Base-by-base conservation (phyloP, 2,888 invertebrate genomes). In the Drosophila limbata region DNA sequence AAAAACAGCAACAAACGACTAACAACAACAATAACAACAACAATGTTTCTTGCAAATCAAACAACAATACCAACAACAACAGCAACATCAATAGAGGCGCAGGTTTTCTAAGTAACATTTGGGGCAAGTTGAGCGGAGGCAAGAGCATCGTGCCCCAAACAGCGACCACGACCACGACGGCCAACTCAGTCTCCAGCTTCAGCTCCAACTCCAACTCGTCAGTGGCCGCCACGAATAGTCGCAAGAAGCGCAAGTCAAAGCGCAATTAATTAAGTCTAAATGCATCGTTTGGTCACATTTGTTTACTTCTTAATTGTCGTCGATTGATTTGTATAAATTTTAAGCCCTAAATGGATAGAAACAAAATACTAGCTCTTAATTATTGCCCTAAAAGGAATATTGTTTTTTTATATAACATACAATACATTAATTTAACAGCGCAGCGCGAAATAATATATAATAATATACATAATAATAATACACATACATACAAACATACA, bases 191-290 rank as follows among this genome's bases (percentile, higher is more conserved):
- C 47, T 50, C 79, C 47, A 45, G 40, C 50, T 50, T n/a, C 11
- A 25, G 40, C 50, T 50, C 19, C 11, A 25, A 39, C n/a, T 35
- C 33, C 42, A 56, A 15, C n/a, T 48, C 52, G 53, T 51, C 74
- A 44, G 10, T 69, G 55, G 50, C 59, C 55, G 62, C 55, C 56
- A 57, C 33, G 61, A 83, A 51, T 50, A 90, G 84, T 82, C 91
- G 91, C 64, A 91, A 89, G 73, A 91, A 90, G 72, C 89, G 91
- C 73, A 91, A 90, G 80, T 81, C 86, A 4, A 91, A 90, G 67
- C 90, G 88, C 52, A 89, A 85, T 68, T 77, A 87, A 70, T 65
- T 55, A 66, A 51, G 64, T 55, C 53, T 57, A 45, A 28, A 21
- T 25, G n/a, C 19, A 62, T 55, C 25, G 44, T 59, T 42, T 45